phyloP scores from a whole-genome alignment of 2,113 vertebrate genomes.

The Hassar affinis region DNA sequence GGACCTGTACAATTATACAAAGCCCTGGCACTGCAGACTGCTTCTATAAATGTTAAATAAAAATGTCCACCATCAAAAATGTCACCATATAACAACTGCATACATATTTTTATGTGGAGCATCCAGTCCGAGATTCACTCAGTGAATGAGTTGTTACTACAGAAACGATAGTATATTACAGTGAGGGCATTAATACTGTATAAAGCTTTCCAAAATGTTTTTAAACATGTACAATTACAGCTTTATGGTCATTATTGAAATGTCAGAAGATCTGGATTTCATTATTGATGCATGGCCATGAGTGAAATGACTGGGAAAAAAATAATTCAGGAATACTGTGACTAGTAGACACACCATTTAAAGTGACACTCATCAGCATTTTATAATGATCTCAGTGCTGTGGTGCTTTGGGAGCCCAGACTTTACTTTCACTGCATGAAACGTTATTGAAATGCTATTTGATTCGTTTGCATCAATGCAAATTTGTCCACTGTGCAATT shows the following conservation, averaged over 20 bases:
- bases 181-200: not conserved
- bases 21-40: too few species aligned
- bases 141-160: not conserved
- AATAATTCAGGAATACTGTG: not conserved
- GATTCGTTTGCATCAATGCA: conserved; percentile 27
- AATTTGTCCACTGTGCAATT: conserved; percentile 18
- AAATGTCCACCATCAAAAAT: not conserved
- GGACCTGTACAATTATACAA: too few species aligned
- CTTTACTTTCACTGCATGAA: not conserved
- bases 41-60: not conserved
- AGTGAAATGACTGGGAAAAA: not conserved
- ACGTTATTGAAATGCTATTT: conserved; percentile 9
- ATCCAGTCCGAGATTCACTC: not conserved
- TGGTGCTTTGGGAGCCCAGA: not conserved
- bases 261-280: not conserved
- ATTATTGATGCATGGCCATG: not conserved
- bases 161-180: not conserved
- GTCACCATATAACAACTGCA: not conserved
- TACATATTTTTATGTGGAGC: not conserved
- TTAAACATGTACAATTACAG: not conserved
- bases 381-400: conserved; percentile 1
- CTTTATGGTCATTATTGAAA: not conserved
- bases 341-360: not conserved
- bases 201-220: not conserved
- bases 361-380: conserved; percentile 14